Percentiles rank a stretch among this genome's conserved stretches.
Evolutionary conservation across 92 coral and sea anemone species (phyloP).

Genomic region (Epizoanthus fatuus): DNA sequence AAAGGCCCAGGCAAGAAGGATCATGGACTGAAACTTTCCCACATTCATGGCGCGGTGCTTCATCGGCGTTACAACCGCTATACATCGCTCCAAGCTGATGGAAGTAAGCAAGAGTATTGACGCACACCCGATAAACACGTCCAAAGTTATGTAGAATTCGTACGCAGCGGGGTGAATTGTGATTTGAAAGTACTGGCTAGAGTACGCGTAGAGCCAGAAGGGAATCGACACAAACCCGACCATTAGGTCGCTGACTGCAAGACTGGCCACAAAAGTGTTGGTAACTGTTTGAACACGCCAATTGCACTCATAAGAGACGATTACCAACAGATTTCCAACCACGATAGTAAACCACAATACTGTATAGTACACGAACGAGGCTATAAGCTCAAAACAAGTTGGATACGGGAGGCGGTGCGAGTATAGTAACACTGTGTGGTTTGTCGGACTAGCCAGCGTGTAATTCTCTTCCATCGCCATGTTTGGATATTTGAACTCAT

Average conservation of each 20-base stretch:
- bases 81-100: conserved; percentile 91
- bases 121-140: conserved; percentile 92
- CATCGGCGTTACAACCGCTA: conserved; percentile 89
- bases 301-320: conserved; percentile 79
- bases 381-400: conserved; percentile 19
- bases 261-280: conserved; percentile 80
- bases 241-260: conserved; percentile 86
- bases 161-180: conserved; percentile 63
- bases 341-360: conserved; percentile 67
- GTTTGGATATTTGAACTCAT: neutral
- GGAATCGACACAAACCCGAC: conserved; percentile 91
- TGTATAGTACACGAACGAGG: conserved; percentile 64
- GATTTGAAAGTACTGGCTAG: conserved; percentile 51
- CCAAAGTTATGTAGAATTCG: conserved; percentile 85
- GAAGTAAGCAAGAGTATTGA: conserved; percentile 91
- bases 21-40: conserved; percentile 65
- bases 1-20: conserved; percentile 78
- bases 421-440: neutral
- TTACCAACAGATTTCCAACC: conserved; percentile 81
- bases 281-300: conserved; percentile 85
- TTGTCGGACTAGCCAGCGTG: neutral
- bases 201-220: conserved; percentile 79
- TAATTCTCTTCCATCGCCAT: neutral
- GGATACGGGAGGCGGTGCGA: neutral
- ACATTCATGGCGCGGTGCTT: conserved; percentile 81